Evolutionary conservation across 37 sponge, comb jelly and placozoan genomes (phyloP).

Genomic region (Eunapius fragilis): DNA sequence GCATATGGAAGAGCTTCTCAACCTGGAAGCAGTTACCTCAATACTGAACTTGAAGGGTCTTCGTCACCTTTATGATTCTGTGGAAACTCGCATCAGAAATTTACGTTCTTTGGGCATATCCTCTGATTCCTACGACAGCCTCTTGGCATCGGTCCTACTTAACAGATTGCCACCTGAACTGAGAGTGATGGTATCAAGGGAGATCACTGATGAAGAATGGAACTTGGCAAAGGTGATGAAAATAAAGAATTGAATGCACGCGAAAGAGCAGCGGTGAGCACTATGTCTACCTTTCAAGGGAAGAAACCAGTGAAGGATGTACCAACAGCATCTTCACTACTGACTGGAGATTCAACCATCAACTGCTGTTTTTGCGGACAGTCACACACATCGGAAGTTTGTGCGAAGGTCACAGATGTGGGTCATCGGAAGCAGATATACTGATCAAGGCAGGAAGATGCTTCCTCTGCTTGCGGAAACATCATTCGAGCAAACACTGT

Average conservation of each 20-base stretch:
- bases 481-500: no score
- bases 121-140: neutral
- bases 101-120: neutral
- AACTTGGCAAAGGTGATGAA: constrained; percentile 1
- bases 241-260: constrained; percentile 2
- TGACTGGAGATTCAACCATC: neutral
- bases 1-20: neutral
- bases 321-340: neutral
- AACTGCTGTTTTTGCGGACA: neutral
- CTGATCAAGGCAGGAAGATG: constrained; percentile 6
- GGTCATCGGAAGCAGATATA: neutral
- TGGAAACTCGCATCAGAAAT: neutral
- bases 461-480: no score
- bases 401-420: constrained; percentile 3
- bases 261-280: neutral
- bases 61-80: neutral
- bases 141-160: neutral
- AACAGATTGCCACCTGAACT: constrained; percentile 13
- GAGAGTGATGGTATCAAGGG: constrained; percentile 4
- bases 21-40: constrained; percentile 11
- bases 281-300: neutral
- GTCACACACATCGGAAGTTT: neutral
- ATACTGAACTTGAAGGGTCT: constrained; percentile 1
- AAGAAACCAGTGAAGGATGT: neutral
- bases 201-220: neutral